A percentile compares a stretch with the other conserved stretches of the same genome.
Evolutionary conservation across 2,113 vertebrate species (phyloP).

Genomic region (Bubo blakistoni): DNA sequence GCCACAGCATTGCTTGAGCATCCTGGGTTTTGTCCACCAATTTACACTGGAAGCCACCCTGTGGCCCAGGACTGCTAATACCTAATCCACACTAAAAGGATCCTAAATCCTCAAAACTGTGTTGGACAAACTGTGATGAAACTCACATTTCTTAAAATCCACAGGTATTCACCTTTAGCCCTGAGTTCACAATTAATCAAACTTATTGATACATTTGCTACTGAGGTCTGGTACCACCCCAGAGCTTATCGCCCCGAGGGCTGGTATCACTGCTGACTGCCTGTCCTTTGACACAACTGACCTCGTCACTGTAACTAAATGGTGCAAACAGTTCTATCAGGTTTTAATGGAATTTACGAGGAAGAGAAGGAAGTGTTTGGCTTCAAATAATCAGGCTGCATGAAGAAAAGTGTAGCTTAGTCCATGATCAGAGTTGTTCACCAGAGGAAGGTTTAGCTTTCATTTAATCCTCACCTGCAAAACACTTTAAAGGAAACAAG

Average conservation of each 20-base stretch:
- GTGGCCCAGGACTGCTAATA: neutral
- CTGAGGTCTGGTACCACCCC: neutral
- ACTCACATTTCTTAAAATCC: neutral
- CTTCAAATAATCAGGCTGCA: neutral
- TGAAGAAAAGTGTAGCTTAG: neutral
- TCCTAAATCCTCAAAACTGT: neutral
- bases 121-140: neutral
- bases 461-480: neutral
- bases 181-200: neutral
- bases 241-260: neutral
- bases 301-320: neutral
- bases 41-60: neutral
- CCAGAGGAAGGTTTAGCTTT: neutral
- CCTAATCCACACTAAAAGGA: neutral
- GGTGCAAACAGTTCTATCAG: too few species aligned
- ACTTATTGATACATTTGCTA: neutral
- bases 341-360: neutral
- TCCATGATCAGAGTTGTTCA: neutral
- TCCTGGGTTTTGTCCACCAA: neutral
- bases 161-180: neutral
- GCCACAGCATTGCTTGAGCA: neutral
- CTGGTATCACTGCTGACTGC: neutral
- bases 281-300: neutral
- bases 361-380: neutral
- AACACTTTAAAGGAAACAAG: neutral